Percentiles rank a stretch among this genome's conserved stretches.
Evolutionary conservation across 2,888 invertebrate genomes (phyloP).

Genomic region (Brenthis ino): DNA sequence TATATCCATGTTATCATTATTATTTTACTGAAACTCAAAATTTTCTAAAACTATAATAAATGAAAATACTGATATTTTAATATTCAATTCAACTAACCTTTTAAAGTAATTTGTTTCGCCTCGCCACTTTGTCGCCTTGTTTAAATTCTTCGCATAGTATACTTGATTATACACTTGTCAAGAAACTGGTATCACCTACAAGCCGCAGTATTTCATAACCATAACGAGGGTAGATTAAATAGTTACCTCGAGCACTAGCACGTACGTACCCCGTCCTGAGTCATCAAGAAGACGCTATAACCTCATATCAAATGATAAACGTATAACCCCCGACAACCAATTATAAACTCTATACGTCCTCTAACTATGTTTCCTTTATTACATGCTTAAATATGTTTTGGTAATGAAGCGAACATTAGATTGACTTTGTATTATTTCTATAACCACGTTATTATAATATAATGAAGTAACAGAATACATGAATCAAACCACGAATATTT

Average conservation of each 20-base stretch:
- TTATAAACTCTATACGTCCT: constrained; percentile 32
- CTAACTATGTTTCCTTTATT: constrained; percentile 17
- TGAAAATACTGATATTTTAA: background rate
- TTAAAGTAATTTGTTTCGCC: constrained; percentile 15
- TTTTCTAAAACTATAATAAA: background rate
- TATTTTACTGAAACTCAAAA: background rate
- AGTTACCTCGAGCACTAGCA: constrained; percentile 35
- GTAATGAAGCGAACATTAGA: background rate
- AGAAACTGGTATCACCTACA: constrained; percentile 25
- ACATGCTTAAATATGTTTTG: constrained; percentile 16
- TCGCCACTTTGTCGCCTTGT: constrained; percentile 2
- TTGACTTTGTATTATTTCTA: constrained; percentile 1
- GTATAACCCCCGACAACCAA: constrained; percentile 42
- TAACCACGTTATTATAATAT: background rate
- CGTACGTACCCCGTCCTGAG: constrained; percentile 36
- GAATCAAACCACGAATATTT: background rate
- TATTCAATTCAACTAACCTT: background rate
- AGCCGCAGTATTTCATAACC: constrained; percentile 37
- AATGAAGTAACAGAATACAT: background rate
- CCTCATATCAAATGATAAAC: constrained; percentile 50
- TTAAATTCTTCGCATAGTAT: constrained; percentile 14
- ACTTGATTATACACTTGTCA: constrained; percentile 29
- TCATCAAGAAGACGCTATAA: constrained; percentile 46
- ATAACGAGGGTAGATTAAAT: constrained; percentile 37
- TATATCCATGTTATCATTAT: background rate